phyloP scores from a whole-genome alignment of 2,888 invertebrate species.

The Polyommatus iphigenia region DNA sequence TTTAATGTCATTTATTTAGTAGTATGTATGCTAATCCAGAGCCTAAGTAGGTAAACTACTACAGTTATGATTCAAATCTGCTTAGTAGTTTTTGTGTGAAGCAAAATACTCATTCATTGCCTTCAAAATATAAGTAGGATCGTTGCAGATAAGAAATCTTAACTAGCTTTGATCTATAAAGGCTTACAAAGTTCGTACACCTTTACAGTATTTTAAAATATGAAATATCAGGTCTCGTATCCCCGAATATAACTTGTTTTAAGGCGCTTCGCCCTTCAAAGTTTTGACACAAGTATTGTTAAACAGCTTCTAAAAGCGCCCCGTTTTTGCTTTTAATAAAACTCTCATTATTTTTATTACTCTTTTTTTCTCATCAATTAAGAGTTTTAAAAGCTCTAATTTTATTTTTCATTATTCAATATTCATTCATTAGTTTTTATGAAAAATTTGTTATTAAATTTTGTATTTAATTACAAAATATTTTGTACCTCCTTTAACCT shows the following conservation, averaged over 20 bases:
- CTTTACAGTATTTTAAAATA: not conserved
- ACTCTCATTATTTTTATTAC: conserved; percentile 14
- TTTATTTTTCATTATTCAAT: not conserved
- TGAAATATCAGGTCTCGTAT: not conserved
- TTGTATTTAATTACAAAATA: not conserved
- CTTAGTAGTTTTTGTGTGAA: no score
- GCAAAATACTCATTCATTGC: no score
- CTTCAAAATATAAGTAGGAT: no score
- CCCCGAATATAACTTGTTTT: conserved; percentile 8
- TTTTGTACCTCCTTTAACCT: not conserved
- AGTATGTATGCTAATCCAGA: no score
- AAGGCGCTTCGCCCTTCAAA: conserved; percentile 19
- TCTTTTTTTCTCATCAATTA: conserved; percentile 1
- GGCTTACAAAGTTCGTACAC: no score
- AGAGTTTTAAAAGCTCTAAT: conserved; percentile 2
- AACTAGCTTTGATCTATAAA: no score
- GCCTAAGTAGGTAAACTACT: no score
- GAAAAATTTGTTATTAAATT: not conserved
- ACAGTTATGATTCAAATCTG: no score
- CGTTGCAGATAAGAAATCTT: no score
- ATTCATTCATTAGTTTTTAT: not conserved
- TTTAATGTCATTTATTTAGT: no score
- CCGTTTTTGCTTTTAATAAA: conserved; percentile 5
- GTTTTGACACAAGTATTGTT: conserved; percentile 4
- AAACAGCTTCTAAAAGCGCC: conserved; percentile 12